Base-by-base conservation (phyloP, 1,140 invertebrate species). In the Ceratosolen fusciceps region DNA sequence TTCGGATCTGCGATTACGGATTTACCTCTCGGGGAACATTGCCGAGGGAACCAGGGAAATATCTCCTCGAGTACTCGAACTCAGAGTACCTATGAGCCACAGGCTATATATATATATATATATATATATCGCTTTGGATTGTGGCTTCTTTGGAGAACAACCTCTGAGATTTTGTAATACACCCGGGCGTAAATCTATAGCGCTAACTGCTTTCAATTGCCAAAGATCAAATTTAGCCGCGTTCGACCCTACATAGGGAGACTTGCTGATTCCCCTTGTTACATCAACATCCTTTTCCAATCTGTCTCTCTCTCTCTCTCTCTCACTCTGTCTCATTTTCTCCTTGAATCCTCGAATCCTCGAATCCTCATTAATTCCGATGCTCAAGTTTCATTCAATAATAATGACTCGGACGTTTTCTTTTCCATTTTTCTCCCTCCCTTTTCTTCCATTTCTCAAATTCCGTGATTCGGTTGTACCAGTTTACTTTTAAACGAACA, bases 271-370 rank as follows among this genome's bases (percentile, higher is more conserved):
- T 79, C 56, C 39, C n/a, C 56, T 65, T 72, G 77, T 73, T 79
- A 79, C 72, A 73, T 73, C 77, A 79, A 79, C 77, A 79, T 79
- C 77, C 76, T 62, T 71, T 77, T 58, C 75, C 56, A 77, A 77
- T 77, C 21, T 24, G 16, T n/a, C 43, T 29, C 14, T 43, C 37
- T 43, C 65, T 14, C 4, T 14, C 47, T 9, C 39, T 29, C 26
- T 47, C 67, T n/a, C n/a, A n/a, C n/a, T n/a, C n/a, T n/a, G 16
- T 43, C 39, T 0, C 1, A n/a, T 54, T 29, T 26, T 71, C 21
- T 71, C 39, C 39, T 43, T 12, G 39, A n/a, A 8, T 37, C 24
- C 39, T 43, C 39, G 39, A n/a, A 8, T 37, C 24, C 37, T 62
- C 39, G 56, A 74, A 37, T 39, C 56, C 58, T 58, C 54, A 19